Base-by-base conservation (phyloP, 2,797 vertebrate genomes). In the Bufotes viridis region DNA sequence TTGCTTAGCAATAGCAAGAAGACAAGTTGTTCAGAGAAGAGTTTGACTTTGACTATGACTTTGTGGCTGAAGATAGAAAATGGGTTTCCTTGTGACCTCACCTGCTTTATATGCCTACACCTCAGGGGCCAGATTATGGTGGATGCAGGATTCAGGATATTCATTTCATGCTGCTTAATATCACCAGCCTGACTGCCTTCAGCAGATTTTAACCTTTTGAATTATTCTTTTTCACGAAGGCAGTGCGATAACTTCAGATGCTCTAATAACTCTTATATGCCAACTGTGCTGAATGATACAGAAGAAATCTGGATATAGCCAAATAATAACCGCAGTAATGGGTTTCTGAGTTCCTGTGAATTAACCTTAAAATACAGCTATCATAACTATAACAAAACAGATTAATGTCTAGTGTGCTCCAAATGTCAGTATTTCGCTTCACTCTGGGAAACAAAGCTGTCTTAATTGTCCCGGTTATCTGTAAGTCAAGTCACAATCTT, bases 111-210 rank as follows among this genome's bases (percentile, higher is more conserved):
- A 75, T 53, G 42, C 18, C 42, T 75, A 10, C 72, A 75, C 72
- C 72, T 75, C 49, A 22, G 72, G 72, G 72, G 42, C 72, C 49
- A 51, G 42, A 75, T 75, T 75, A 75, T 75, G 42, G 5, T 42
- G 42, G 29, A 22, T 75, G 42, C 72, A 75, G 34, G 72, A 53
- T 75, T 75, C 72, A n/a, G 72, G 15, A 22, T 75, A 75, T 75
- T 75, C 10, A 75, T 75, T 74, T 75, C 72, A 75, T 53, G 72
- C 20, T 51, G 72, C 72, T 75, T 75, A 75, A 75, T 75, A 75
- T 51, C 49, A 53, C 72, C 42, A 75, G 42, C 11, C 20, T 14
- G 72, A n/a, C 72, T n/a, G 72, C 72, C 72, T 75, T 75, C 20
- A 51, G 72, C 72, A 51, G 72, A n/a, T 53, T 75, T 12, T 75